phyloP scores from a whole-genome alignment of 2,113 vertebrate species.

The Silurus asotus region DNA sequence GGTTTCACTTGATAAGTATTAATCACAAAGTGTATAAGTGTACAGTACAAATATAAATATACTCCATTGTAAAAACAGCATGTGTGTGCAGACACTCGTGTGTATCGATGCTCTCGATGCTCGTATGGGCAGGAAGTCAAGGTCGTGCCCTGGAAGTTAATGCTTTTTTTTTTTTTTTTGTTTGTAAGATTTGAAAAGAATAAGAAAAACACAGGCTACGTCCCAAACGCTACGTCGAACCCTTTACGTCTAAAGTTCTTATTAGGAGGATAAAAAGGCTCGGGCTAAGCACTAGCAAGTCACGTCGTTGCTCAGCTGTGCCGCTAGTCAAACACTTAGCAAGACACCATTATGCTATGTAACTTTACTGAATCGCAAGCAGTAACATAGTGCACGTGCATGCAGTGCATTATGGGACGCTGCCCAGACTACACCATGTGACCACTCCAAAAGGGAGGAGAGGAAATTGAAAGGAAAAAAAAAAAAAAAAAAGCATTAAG shows the following conservation, averaged over 20 bases:
- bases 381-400: no score
- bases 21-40: conserved; percentile 46
- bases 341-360: not conserved
- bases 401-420: not conserved
- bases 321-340: not conserved
- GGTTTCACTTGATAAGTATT: conserved; percentile 66
- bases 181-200: not conserved
- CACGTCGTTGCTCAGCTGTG: not conserved
- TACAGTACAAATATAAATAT: conserved; percentile 71
- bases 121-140: conserved; percentile 11
- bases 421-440: not conserved
- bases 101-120: not conserved
- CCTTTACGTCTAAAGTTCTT: not conserved
- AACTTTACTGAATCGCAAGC: not conserved
- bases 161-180: not conserved
- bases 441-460: no score
- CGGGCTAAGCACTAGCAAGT: not conserved
- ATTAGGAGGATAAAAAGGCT: not conserved
- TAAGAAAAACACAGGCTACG: not conserved
- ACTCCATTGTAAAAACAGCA: conserved; percentile 59
- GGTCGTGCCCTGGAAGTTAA: conserved; percentile 43
- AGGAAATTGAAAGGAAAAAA: no score
- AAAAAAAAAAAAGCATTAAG: not conserved
- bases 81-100: conserved; percentile 2
- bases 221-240: not conserved